Percentiles rank a stretch among this genome's conserved stretches.
Conservation (phyloP, 2,797 vertebrate species). For the Pantherophis vulpinus region DNA sequence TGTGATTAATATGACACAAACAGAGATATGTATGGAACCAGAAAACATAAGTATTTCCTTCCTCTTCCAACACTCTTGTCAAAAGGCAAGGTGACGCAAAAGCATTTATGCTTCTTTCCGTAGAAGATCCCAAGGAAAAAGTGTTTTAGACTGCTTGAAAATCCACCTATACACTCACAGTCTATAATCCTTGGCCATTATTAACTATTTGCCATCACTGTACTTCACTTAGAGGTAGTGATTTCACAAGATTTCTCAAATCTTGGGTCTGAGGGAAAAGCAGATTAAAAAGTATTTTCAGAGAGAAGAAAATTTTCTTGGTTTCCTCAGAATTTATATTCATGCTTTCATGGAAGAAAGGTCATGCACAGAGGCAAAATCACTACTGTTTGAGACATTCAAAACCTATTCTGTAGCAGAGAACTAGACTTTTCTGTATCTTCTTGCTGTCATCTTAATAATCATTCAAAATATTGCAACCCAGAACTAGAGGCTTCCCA, state of each 20-base stretch:
- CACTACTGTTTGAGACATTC: background rate
- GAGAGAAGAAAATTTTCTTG: background rate
- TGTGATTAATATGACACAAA: slow-evolving; percentile 35
- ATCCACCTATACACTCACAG: background rate
- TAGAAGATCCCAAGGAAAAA: background rate
- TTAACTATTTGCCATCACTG: background rate
- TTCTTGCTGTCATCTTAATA: background rate
- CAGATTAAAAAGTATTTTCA: background rate
- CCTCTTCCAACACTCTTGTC: slow-evolving; percentile 50
- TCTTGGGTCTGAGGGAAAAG: background rate
- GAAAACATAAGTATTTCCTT: slow-evolving; percentile 55
- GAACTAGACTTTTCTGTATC: background rate
- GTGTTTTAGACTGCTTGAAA: slow-evolving; percentile 6
- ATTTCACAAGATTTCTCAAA: background rate
- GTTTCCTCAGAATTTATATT: background rate
- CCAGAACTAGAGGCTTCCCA: background rate
- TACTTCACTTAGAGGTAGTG: background rate
- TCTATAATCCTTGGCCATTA: background rate
- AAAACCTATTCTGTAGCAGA: background rate
- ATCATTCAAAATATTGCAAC: background rate
- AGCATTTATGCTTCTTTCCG: background rate
- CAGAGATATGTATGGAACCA: slow-evolving; percentile 35
- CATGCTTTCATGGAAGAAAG: background rate
- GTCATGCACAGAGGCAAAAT: background rate
- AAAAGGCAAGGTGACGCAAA: slow-evolving; percentile 1